Evolutionary conservation across 2,888 invertebrate species (phyloP).

Genomic region (Platycheirus albimanus): DNA sequence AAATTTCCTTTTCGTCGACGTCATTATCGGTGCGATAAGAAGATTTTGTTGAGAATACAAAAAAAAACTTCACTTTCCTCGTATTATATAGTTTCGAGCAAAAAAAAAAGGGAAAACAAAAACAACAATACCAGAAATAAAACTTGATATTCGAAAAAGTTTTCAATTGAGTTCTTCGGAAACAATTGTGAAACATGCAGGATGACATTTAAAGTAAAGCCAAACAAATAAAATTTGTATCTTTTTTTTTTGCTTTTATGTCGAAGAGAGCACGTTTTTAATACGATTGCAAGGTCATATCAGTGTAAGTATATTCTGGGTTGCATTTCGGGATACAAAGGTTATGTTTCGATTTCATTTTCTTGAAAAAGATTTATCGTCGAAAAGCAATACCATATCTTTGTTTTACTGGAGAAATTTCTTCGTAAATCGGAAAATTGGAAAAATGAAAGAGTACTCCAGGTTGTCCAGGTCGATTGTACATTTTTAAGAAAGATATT

Average conservation of each 20-base stretch:
- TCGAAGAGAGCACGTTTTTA: not conserved
- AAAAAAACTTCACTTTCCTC: slow-evolving; percentile 25
- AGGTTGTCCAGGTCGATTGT: too few relatives aligned
- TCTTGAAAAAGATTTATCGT: too few relatives aligned
- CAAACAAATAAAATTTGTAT: not conserved
- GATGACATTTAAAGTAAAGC: not conserved
- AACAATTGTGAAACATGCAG: slow-evolving; percentile 40
- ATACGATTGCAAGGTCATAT: not conserved
- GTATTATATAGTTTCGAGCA: slow-evolving; percentile 4
- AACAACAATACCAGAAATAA: slow-evolving; percentile 5
- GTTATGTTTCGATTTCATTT: too few relatives aligned
- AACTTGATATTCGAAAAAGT: slow-evolving; percentile 33
- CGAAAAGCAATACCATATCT: too few relatives aligned
- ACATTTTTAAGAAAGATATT: too few relatives aligned
- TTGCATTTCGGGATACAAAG: too few relatives aligned
- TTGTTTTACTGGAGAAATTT: too few relatives aligned
- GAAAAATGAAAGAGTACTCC: too few relatives aligned
- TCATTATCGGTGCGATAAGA: slow-evolving; percentile 62
- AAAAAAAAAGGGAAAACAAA: not conserved
- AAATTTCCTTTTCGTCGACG: slow-evolving; percentile 32
- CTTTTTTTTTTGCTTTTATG: not conserved
- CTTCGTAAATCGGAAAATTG: too few relatives aligned
- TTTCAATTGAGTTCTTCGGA: slow-evolving; percentile 21
- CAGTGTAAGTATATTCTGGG: too few relatives aligned
- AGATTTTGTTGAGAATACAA: slow-evolving; percentile 40